Base-by-base conservation (phyloP, 2,113 vertebrate genomes). In the Astur gentilis region DNA sequence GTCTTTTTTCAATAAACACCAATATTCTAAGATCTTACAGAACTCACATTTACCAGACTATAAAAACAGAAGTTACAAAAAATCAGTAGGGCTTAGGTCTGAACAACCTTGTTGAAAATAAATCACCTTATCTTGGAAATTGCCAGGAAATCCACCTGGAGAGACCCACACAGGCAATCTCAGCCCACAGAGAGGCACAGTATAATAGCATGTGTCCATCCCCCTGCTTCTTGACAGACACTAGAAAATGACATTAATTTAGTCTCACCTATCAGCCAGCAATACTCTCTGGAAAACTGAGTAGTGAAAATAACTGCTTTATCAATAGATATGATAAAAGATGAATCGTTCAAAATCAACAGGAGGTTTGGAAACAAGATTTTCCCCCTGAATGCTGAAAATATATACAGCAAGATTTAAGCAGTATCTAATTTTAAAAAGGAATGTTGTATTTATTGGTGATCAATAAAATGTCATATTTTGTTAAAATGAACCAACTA, bases 191-290 rank as follows among this genome's bases (percentile, higher is more conserved):
- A 2, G 9, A 71, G 17, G 42, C 17, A 60, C 15, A 18, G 34
- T 2, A 22, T 27, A 20, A 22, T 2, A 29, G 29, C 2, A 3
- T 14, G 4, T 6, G 10, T 22, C 42, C 36, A 4, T 15, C 26
- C 44, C 26, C 36, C 8, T 1, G 2, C 5, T 50, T 42, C 71
- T 14, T 8, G 3, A 75, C 8, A 5, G 22, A 11, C 16, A 9
- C 32, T 4, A 45, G 45, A 25, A 71, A 84, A 54, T 6, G 22
- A 45, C 3, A 2, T 12, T 38, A 16, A 52, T 21, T 25, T 20
- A 34, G 6, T 40, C 67, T 31, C 27, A 40, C 23, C 29, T 6
- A 20, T 31, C 50, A 83, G 34, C 31, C 44, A 65, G 31, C 0
- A 0, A 19, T 13, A 32, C 21, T 34, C 36, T 26, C 32, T 21